These are phyloP conservation scores for Neocrepidodera transversa DNA, from an alignment of 2,888 invertebrate genomes.

Conservation along the genomic window DNA sequence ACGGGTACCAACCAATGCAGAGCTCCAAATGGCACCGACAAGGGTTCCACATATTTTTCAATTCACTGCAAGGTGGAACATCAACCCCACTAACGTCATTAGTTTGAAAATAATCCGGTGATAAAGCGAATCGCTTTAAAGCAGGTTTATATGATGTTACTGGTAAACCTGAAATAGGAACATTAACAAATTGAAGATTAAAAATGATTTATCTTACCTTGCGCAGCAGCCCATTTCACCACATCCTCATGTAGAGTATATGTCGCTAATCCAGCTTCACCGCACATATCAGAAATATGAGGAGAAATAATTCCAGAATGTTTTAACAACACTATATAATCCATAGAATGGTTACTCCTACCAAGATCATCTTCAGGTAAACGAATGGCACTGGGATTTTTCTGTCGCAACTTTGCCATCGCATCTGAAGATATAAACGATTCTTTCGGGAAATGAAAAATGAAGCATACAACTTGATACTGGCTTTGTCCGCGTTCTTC, in stretches of 20 bases:
- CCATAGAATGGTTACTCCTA: constrained; percentile 82
- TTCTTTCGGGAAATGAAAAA: constrained; percentile 87
- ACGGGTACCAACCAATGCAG: constrained; percentile 96
- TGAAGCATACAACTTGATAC: constrained; percentile 90
- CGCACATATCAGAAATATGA: constrained; percentile 78
- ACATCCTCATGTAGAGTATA: constrained; percentile 82
- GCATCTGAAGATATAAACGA: constrained; percentile 97
- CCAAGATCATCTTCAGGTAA: constrained; percentile 91
- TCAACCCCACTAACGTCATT: constrained; percentile 46
- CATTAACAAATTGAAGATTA: neutral
- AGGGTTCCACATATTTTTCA: constrained; percentile 73
- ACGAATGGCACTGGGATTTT: constrained; percentile 63
- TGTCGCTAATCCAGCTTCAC: constrained; percentile 77
- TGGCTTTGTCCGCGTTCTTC: constrained; percentile 91
- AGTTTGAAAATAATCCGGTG: constrained; percentile 44
- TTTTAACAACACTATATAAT: constrained; percentile 77
- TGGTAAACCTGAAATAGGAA: constrained; percentile 67
- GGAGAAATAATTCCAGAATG: constrained; percentile 74
- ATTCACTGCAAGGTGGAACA: constrained; percentile 68
- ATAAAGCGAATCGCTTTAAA: constrained; percentile 69
- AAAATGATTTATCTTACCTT: constrained; percentile 65
- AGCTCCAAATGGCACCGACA: constrained; percentile 87
- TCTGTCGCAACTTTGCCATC: constrained; percentile 94
- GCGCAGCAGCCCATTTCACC: constrained; percentile 78
- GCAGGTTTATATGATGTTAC: constrained; percentile 75